Conservation (phyloP, 2,113 vertebrate genomes). For the Microcebus tavaratra region DNA sequence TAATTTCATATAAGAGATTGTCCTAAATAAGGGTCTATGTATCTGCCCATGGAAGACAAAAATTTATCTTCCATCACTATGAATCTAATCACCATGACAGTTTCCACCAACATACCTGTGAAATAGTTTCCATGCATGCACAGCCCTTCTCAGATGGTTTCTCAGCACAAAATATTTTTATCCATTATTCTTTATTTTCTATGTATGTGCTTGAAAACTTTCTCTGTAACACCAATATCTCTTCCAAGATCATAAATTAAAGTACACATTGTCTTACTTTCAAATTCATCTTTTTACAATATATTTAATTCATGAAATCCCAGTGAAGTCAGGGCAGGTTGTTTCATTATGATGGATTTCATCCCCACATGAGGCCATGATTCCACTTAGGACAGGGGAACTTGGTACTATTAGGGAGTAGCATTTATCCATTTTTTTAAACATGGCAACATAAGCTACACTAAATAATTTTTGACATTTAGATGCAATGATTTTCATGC, state of each 20-base stretch:
- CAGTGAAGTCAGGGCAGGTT: neutral
- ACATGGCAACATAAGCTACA: neutral
- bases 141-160: neutral
- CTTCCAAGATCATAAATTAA: neutral
- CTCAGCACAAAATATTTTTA: neutral
- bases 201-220: neutral
- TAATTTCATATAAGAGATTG: neutral
- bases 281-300: neutral
- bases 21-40: neutral
- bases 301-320: neutral
- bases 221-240: neutral
- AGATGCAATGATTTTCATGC: neutral
- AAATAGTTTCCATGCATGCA: neutral
- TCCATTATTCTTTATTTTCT: neutral
- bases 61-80: neutral
- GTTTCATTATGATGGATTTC: neutral
- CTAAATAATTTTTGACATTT: neutral
- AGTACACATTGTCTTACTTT: neutral
- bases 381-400: neutral
- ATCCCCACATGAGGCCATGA: neutral
- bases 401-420: neutral
- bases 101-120: neutral
- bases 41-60: neutral
- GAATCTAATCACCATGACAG: neutral
- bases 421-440: neutral